Conservation (phyloP, 2,888 invertebrate species). For the Spatulosminthurus flaviceps region DNA sequence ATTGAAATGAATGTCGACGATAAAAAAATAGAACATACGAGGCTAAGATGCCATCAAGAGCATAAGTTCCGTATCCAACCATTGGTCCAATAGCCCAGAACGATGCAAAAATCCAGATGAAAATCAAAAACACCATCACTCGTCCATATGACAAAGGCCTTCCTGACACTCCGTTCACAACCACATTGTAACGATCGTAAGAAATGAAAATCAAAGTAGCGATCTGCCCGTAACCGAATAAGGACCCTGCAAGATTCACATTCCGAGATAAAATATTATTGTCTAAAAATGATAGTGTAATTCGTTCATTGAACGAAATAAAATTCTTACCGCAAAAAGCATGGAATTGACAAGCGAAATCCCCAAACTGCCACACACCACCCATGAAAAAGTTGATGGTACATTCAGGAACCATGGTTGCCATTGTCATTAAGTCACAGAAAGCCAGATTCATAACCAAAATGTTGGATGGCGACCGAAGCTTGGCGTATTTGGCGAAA, state of each 20-base stretch:
- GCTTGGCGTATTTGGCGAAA: conserved; percentile 76
- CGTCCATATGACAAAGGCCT: conserved; percentile 52
- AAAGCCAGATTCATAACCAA: conserved; percentile 90
- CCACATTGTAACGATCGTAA: conserved; percentile 67
- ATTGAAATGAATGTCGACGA: too few species aligned
- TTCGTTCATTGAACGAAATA: too few species aligned
- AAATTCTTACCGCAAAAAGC: conserved; percentile 53
- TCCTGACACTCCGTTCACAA: conserved; percentile 63
- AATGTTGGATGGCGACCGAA: conserved; percentile 90
- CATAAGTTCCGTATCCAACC: conserved; percentile 66
- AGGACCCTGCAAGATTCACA: conserved; percentile 65
- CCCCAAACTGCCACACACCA: conserved; percentile 57
- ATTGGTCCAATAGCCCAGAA: conserved; percentile 66
- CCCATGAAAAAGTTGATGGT: conserved; percentile 54
- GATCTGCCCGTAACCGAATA: conserved; percentile 68
- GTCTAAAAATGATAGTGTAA: too few species aligned
- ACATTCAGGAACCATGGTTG: conserved; percentile 65
- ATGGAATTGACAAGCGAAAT: conserved; percentile 50
- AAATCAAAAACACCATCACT: conserved; percentile 65
- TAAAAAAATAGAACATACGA: conserved; percentile 37
- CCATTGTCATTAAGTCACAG: conserved; percentile 91
- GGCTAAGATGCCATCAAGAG: conserved; percentile 56
- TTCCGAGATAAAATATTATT: too few species aligned
- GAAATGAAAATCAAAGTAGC: conserved; percentile 67
- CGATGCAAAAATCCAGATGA: conserved; percentile 67